These are phyloP conservation scores for Tromatobia lineatoria DNA, from an alignment of 2,888 invertebrate species.

Conservation along the genomic window DNA sequence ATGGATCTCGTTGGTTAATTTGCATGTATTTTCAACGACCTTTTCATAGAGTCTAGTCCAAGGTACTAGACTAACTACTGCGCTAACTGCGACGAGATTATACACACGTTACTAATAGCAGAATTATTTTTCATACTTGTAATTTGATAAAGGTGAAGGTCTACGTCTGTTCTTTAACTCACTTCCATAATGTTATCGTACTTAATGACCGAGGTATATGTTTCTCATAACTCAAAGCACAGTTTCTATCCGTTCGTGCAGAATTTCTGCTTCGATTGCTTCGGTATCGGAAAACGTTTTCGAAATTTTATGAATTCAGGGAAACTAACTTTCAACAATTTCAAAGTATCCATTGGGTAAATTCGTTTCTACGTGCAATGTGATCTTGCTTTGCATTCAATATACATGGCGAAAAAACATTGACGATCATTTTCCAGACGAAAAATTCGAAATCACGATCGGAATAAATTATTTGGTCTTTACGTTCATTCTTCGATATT, in stretches of 20 bases:
- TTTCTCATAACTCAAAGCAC: slow-evolving; percentile 16
- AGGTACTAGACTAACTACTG: slow-evolving; percentile 27
- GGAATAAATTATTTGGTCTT: too few relatives aligned
- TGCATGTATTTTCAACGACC: slow-evolving; percentile 55
- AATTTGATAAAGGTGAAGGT: slow-evolving; percentile 61
- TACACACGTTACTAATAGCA: slow-evolving; percentile 34
- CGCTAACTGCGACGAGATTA: slow-evolving; percentile 15
- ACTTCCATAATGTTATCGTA: slow-evolving; percentile 37
- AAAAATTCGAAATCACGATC: too few relatives aligned
- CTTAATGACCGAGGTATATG: neutral
- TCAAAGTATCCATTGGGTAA: neutral
- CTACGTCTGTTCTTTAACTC: slow-evolving; percentile 27
- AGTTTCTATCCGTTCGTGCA: neutral
- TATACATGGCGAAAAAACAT: too few relatives aligned
- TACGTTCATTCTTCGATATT: too few relatives aligned
- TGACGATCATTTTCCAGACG: too few relatives aligned
- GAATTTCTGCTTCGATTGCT: neutral
- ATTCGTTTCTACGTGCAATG: too few relatives aligned
- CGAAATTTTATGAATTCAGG: neutral
- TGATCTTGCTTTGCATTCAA: too few relatives aligned
- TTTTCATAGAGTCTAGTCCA: slow-evolving; percentile 44
- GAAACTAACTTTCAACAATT: neutral
- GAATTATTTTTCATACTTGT: slow-evolving; percentile 38
- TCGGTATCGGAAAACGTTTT: neutral
- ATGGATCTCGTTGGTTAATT: slow-evolving; percentile 42